These are phyloP conservation scores for Scaptomyza caliginosa DNA, from an alignment of 2,888 invertebrate species.

Conservation along the genomic window DNA sequence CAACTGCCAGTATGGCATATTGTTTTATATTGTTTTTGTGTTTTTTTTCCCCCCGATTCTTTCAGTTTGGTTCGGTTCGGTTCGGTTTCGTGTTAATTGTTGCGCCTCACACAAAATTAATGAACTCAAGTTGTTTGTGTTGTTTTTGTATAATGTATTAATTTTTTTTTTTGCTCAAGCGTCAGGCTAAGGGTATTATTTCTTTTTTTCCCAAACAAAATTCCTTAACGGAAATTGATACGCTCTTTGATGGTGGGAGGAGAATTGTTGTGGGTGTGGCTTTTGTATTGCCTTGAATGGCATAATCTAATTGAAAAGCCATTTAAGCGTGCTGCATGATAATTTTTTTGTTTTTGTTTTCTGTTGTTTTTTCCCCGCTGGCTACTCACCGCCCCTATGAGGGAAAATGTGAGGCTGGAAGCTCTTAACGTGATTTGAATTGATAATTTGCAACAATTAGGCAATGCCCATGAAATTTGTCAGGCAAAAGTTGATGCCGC, in stretches of 20 bases:
- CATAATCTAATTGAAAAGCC: slow-evolving; percentile 80
- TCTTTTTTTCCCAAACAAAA: slow-evolving; percentile 39
- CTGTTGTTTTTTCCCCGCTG: slow-evolving; percentile 19
- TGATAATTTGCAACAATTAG: slow-evolving; percentile 77
- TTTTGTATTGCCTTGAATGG: slow-evolving; percentile 71
- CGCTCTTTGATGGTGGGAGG: slow-evolving; percentile 47
- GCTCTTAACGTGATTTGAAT: slow-evolving; percentile 72
- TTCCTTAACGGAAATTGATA: slow-evolving; percentile 77
- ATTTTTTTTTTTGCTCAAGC: background rate
- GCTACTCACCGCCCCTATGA: background rate
- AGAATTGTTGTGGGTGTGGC: slow-evolving; percentile 20
- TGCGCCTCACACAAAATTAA: slow-evolving; percentile 78
- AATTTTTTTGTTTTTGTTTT: slow-evolving; percentile 71
- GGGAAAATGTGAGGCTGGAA: slow-evolving; percentile 23
- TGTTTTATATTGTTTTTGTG: slow-evolving; percentile 67
- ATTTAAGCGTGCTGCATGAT: slow-evolving; percentile 79
- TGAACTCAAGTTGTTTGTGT: slow-evolving; percentile 73
- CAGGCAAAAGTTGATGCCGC: slow-evolving; percentile 36
- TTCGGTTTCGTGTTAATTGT: slow-evolving; percentile 76
- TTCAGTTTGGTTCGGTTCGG: slow-evolving; percentile 37
- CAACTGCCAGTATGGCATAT: slow-evolving; percentile 56
- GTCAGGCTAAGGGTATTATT: slow-evolving; percentile 26
- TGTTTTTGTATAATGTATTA: slow-evolving; percentile 56
- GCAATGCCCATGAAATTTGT: slow-evolving; percentile 51
- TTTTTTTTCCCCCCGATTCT: slow-evolving; percentile 4